These are phyloP conservation scores for Eulimnadia texana DNA, from an alignment of 1,140 invertebrate species.

Conservation along the genomic window DNA sequence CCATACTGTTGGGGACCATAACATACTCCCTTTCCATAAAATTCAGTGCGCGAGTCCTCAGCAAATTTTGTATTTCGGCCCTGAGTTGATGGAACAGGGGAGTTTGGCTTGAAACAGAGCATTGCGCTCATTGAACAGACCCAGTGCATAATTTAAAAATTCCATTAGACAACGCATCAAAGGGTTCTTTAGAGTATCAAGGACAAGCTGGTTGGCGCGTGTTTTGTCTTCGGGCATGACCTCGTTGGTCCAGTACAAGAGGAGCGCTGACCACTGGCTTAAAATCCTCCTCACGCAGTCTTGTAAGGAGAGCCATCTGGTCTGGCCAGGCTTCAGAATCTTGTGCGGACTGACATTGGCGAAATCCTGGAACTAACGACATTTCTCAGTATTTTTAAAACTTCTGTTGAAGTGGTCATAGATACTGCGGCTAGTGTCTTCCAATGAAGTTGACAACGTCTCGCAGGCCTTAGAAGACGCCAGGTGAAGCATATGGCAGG, in stretches of 20 bases:
- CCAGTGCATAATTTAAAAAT: conserved; percentile 24
- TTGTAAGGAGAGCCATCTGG: conserved; percentile 28
- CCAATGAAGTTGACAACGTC: conserved; percentile 22
- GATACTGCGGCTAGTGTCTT: conserved; percentile 23
- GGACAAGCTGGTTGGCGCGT: conserved; percentile 25
- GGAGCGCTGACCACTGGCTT: conserved; percentile 26
- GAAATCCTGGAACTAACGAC: conserved; percentile 26
- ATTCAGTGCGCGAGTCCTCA: conserved; percentile 15
- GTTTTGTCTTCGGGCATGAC: no score
- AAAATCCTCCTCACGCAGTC: conserved; percentile 26
- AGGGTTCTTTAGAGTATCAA: conserved; percentile 24
- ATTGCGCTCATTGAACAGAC: conserved; percentile 24
- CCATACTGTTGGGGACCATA: conserved; percentile 16
- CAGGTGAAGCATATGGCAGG: conserved; percentile 26
- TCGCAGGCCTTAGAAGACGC: conserved; percentile 24
- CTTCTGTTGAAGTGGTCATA: conserved; percentile 27
- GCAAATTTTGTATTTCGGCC: conserved; percentile 17
- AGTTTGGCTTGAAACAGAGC: conserved; percentile 25
- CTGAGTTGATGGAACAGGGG: conserved; percentile 23
- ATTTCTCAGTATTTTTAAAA: conserved; percentile 21
- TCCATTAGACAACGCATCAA: conserved; percentile 24
- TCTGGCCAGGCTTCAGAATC: conserved; percentile 26
- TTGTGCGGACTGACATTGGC: conserved; percentile 24
- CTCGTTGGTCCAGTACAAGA: no score
- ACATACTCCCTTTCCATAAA: no score